phyloP scores from a whole-genome alignment of 35 echinoderm and acorn worm species.

The Amphiura filiformis region DNA sequence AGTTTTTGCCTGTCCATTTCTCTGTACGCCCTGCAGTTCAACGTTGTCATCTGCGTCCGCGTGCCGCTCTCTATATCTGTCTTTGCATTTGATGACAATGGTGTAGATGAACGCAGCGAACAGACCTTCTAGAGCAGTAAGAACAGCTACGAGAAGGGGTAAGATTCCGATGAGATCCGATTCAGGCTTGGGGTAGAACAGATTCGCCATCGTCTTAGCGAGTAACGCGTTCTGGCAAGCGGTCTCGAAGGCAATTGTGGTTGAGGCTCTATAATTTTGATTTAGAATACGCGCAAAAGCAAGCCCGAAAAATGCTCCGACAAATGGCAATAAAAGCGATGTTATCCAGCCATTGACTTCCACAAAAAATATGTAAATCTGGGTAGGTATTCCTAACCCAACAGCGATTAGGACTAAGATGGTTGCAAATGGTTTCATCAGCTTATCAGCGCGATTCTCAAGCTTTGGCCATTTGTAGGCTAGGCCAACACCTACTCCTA shows the following conservation, averaged over 20 bases:
- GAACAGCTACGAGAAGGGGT: slow-evolving; percentile 49
- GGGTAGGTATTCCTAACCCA: slow-evolving; percentile 40
- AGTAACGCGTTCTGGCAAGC: slow-evolving; percentile 78
- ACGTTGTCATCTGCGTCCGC: background rate
- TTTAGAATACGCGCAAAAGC: slow-evolving; percentile 50
- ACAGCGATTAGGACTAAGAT: slow-evolving; percentile 51
- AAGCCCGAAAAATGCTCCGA: slow-evolving; percentile 58
- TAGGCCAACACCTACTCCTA: slow-evolving; percentile 64
- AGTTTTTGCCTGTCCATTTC: too few species aligned
- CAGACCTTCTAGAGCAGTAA: slow-evolving; percentile 47
- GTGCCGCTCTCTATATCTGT: background rate
- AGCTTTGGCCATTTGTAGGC: slow-evolving; percentile 33
- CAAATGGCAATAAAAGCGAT: slow-evolving; percentile 25
- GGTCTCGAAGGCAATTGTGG: slow-evolving; percentile 79
- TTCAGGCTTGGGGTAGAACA: slow-evolving; percentile 62
- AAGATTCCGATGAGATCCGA: slow-evolving; percentile 42
- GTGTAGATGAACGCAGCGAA: slow-evolving; percentile 34
- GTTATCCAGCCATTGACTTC: slow-evolving; percentile 30
- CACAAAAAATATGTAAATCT: slow-evolving; percentile 59
- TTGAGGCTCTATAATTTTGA: slow-evolving; percentile 38
- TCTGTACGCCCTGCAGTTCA: too few species aligned
- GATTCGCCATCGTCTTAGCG: slow-evolving; percentile 56
- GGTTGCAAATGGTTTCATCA: slow-evolving; percentile 67
- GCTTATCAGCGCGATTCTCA: slow-evolving; percentile 44
- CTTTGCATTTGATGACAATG: background rate